phyloP scores from a whole-genome alignment of 2,888 invertebrate species.

The Saturnia pavonia region DNA sequence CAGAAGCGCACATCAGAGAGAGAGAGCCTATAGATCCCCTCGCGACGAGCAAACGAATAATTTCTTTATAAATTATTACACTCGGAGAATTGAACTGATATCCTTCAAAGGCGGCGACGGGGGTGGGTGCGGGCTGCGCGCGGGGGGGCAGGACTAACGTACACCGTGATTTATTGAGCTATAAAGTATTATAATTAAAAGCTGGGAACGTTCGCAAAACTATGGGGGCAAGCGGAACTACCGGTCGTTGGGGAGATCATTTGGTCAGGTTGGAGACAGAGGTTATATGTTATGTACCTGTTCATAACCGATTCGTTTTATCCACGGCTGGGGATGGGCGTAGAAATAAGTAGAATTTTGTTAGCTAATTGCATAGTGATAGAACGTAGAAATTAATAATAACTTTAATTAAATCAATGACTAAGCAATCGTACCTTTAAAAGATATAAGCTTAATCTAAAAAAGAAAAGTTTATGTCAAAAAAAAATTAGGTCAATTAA shows the following conservation, averaged over 20 bases:
- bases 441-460: too few relatives aligned
- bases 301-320: background rate
- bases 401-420: too few relatives aligned
- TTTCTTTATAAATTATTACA: conserved; percentile 66
- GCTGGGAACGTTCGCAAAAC: conserved; percentile 73
- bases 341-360: background rate
- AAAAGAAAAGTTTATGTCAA: too few relatives aligned
- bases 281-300: conserved; percentile 6
- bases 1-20: conserved; percentile 2
- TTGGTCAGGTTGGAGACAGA: conserved; percentile 11
- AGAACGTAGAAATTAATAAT: too few relatives aligned
- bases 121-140: conserved; percentile 49
- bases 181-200: conserved; percentile 92
- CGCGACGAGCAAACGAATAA: conserved; percentile 15
- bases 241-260: conserved; percentile 33
- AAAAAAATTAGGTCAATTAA: too few relatives aligned
- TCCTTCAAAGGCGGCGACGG: conserved; percentile 74
- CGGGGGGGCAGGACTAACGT: conserved; percentile 73
- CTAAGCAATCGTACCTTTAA: too few relatives aligned
- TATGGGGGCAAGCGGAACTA: conserved; percentile 69
- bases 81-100: conserved; percentile 86
- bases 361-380: too few relatives aligned
- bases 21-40: background rate
- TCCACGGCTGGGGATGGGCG: background rate
- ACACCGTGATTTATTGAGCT: conserved; percentile 87